Base-by-base conservation (phyloP, 2,888 invertebrate genomes). In the Dione vanillae region DNA sequence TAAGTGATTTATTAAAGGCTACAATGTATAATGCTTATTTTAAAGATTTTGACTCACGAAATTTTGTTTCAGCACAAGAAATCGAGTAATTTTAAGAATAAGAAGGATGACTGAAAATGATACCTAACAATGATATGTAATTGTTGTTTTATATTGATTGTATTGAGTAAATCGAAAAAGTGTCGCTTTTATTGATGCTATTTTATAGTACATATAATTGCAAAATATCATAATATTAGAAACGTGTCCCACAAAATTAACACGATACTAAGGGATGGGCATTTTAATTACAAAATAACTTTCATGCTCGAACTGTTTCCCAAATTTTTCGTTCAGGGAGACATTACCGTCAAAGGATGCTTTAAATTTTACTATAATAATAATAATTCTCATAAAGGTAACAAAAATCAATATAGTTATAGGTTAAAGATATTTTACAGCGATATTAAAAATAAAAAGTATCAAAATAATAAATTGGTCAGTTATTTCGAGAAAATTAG, bases 281-380 rank as follows among this genome's bases (percentile, higher is more conserved):
- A 85, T 88, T 90, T 89, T 89, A 88, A 89, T 90, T 83, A 88
- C 76, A 79, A 86, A 88, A 88, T 86, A 80, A 84, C 85, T 80
- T 66, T 75, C 78, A 72, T 77, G 79, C 80, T 79, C 76, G 77
- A 77, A 78, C 77, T 81, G 80, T 80, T 79, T 78, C 78, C 80
- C 82, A 80, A 79, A 86, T 88, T 88, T 89, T 90, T 89, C 84
- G 81, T 81, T 80, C 72, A 79, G 74, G 78, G 77, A 78, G 79
- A 75, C 71, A 76, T 75, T 75, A 74, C 76, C 78, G 79, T 84
- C 86, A 89, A 87, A 87, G 87, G 84, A 80, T 79, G 78, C 81
- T 79, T 80, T 67, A 72, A 73, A 77, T 75, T 76, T 68, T 67
- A 74, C 74, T 71, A 69, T 76, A 74, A 77, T 75, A 59, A 69